Evolutionary conservation across 1,140 invertebrate genomes (phyloP).

Genomic region (Platyscapa corneri): DNA sequence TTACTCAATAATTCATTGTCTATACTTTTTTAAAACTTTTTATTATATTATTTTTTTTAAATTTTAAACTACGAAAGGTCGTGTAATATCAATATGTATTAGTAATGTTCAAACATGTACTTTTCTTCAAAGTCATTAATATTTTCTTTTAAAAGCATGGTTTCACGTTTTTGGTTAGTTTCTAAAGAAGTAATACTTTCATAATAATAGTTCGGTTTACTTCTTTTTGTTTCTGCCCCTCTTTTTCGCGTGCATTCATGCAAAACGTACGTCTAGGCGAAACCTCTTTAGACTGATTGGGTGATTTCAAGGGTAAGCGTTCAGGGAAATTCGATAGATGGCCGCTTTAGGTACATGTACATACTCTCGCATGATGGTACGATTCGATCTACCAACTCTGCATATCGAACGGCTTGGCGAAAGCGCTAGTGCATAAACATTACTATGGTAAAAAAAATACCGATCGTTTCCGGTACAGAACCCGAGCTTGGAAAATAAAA

Average conservation of each 20-base stretch:
- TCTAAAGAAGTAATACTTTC: background rate
- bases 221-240: background rate
- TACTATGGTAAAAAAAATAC: background rate
- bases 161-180: background rate
- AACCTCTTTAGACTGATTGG: constrained; percentile 43
- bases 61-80: background rate
- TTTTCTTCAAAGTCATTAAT: background rate
- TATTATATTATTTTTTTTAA: background rate
- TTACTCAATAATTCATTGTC: background rate
- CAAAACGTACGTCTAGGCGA: background rate
- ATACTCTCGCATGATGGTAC: too few relatives aligned
- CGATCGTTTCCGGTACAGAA: background rate
- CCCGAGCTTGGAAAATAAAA: background rate
- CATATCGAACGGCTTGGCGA: background rate
- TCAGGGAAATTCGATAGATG: constrained; percentile 13
- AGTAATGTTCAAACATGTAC: background rate
- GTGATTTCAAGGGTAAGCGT: constrained; percentile 26
- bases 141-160: background rate
- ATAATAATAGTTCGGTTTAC: background rate
- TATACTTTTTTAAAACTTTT: too few relatives aligned
- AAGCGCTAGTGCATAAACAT: background rate
- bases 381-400: constrained; percentile 18
- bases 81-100: too few relatives aligned
- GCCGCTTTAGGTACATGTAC: background rate
- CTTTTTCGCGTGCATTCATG: background rate